phyloP scores from a whole-genome alignment of 2,113 vertebrate species.

The Cromileptes altivelis region DNA sequence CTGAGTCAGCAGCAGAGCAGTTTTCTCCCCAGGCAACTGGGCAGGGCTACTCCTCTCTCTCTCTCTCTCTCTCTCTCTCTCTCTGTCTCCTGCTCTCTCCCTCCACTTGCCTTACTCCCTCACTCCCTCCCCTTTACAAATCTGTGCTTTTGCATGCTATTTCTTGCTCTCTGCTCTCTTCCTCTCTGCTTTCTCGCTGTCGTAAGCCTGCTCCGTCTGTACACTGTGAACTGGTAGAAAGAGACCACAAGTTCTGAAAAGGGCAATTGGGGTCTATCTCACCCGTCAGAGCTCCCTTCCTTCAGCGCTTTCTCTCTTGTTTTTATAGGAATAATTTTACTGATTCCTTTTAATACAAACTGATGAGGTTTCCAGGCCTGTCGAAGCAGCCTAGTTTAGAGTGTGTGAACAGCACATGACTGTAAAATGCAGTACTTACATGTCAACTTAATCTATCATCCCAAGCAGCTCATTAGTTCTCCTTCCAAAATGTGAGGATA shows the following conservation, averaged over 20 bases:
- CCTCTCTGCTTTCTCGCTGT: conserved; percentile 56
- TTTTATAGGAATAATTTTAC: conserved; percentile 48
- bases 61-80: conserved; percentile 21
- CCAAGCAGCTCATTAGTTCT: conserved; percentile 54
- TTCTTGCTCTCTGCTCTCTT: conserved; percentile 76
- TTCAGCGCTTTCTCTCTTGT: conserved; percentile 22
- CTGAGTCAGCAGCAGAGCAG: conserved; percentile 88
- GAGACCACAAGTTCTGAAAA: conserved; percentile 58
- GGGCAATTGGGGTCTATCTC: conserved; percentile 53
- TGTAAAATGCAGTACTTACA: conserved; percentile 32
- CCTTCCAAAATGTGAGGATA: conserved; percentile 46
- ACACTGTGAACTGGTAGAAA: conserved; percentile 56
- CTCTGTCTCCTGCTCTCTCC: conserved; percentile 26
- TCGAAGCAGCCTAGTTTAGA: conserved; percentile 15
- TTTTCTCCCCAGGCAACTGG: conserved; percentile 87
- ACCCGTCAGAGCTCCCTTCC: conserved; percentile 37
- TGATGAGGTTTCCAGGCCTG: conserved; percentile 38
- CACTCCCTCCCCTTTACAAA: conserved; percentile 63
- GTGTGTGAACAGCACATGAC: conserved; percentile 32
- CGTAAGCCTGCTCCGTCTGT: conserved; percentile 49
- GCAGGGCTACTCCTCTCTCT: conserved; percentile 76
- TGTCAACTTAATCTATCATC: conserved; percentile 53
- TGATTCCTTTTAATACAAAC: conserved; percentile 48
- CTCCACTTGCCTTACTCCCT: conserved; percentile 49
- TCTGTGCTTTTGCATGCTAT: conserved; percentile 75